phyloP scores from a whole-genome alignment of 2,113 vertebrate genomes.

The Strix aluco region DNA sequence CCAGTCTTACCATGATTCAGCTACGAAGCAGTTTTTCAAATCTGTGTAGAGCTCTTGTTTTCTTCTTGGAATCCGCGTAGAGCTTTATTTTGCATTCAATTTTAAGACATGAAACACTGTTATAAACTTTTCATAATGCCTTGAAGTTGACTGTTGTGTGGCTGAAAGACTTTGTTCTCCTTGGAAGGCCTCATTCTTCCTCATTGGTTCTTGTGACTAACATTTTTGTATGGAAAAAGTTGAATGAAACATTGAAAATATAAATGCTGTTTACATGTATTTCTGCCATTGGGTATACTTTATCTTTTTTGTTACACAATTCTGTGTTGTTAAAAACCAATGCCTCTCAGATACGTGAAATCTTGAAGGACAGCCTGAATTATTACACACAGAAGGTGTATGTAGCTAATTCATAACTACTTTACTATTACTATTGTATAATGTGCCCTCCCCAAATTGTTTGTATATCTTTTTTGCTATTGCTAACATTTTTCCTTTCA shows the following conservation, averaged over 20 bases:
- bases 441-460: background rate
- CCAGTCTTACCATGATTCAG: background rate
- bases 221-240: background rate
- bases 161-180: constrained; percentile 26
- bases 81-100: constrained; percentile 13
- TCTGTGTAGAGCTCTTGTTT: background rate
- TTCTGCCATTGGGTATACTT: background rate
- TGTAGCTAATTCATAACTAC: background rate
- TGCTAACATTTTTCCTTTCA: background rate
- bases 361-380: background rate
- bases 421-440: background rate
- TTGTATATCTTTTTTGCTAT: background rate
- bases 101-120: constrained; percentile 36
- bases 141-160: background rate
- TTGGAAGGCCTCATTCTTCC: background rate
- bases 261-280: background rate
- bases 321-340: background rate
- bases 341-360: background rate
- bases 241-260: background rate
- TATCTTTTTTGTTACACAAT: background rate
- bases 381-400: background rate
- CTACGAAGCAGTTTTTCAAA: background rate
- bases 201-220: background rate
- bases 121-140: background rate
- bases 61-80: background rate